These are phyloP conservation scores for Parazoanthus atlanticus DNA, from an alignment of 92 coral and sea anemone species.

Conservation along the genomic window DNA sequence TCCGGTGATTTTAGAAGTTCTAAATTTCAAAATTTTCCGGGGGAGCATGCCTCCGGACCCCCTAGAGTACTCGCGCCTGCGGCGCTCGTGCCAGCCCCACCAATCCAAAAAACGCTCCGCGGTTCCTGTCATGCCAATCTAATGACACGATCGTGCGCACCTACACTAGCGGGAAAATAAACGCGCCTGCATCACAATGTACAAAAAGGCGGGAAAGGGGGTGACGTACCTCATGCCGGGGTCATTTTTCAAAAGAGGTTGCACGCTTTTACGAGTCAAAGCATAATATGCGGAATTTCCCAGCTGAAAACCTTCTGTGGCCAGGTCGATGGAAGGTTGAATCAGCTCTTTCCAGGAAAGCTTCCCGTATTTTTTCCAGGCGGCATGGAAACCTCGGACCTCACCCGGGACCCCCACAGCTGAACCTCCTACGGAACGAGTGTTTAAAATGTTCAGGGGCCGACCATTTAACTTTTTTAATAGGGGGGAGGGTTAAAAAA, in stretches of 20 bases:
- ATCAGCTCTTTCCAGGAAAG: conserved; percentile 86
- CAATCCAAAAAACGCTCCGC: too few species aligned
- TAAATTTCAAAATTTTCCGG: too few species aligned
- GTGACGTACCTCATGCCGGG: conserved; percentile 71
- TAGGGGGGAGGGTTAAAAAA: background rate
- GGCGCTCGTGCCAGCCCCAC: too few species aligned
- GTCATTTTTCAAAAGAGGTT: conserved; percentile 49
- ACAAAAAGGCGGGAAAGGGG: background rate
- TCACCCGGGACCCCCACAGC: conserved; percentile 93
- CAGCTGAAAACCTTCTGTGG: conserved; percentile 77
- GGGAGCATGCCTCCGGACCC: too few species aligned
- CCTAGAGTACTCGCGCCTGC: too few species aligned
- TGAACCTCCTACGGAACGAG: conserved; percentile 57
- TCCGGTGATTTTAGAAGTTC: too few species aligned
- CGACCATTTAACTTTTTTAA: background rate
- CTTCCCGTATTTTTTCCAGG: conserved; percentile 81
- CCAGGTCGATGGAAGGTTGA: conserved; percentile 83
- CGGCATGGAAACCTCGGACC: conserved; percentile 69
- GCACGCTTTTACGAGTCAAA: conserved; percentile 54
- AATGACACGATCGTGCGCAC: too few species aligned
- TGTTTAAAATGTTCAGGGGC: too few species aligned
- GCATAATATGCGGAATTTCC: conserved; percentile 55
- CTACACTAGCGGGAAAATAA: too few species aligned
- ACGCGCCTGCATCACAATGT: background rate
- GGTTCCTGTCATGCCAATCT: too few species aligned